These are phyloP conservation scores for Acinonyx jubatus DNA, from an alignment of 2,113 vertebrate genomes.

Conservation along the genomic window DNA sequence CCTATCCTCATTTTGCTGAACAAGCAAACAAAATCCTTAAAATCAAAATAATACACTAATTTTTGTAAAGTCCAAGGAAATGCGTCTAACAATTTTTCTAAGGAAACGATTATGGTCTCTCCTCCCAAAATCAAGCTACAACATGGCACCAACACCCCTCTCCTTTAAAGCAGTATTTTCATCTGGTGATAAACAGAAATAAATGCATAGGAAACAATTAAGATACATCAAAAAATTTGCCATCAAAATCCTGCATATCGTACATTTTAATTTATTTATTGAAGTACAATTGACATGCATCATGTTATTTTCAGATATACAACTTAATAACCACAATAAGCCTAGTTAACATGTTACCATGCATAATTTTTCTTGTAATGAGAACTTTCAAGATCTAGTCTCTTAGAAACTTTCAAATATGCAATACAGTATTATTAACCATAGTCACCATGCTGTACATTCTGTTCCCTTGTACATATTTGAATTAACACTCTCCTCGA, in stretches of 20 bases:
- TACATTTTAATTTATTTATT: background rate
- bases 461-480: background rate
- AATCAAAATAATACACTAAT: conserved; percentile 2
- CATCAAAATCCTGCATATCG: background rate
- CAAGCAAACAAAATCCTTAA: background rate
- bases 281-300: background rate
- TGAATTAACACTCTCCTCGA: conserved; percentile 9
- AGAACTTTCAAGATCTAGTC: background rate
- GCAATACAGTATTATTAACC: background rate
- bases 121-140: conserved; percentile 22
- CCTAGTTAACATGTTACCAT: background rate
- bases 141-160: background rate
- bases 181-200: background rate
- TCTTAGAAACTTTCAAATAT: background rate
- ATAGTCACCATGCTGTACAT: background rate
- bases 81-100: conserved; percentile 32
- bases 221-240: background rate
- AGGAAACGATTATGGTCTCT: conserved; percentile 17
- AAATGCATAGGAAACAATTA: conserved; percentile 19
- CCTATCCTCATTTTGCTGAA: background rate
- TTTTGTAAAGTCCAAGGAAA: conserved; percentile 35
- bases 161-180: background rate
- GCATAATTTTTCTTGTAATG: background rate
- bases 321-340: background rate
- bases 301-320: background rate